These are phyloP conservation scores for Labeo rohita DNA, from an alignment of 2,113 vertebrate genomes.

Conservation along the genomic window DNA sequence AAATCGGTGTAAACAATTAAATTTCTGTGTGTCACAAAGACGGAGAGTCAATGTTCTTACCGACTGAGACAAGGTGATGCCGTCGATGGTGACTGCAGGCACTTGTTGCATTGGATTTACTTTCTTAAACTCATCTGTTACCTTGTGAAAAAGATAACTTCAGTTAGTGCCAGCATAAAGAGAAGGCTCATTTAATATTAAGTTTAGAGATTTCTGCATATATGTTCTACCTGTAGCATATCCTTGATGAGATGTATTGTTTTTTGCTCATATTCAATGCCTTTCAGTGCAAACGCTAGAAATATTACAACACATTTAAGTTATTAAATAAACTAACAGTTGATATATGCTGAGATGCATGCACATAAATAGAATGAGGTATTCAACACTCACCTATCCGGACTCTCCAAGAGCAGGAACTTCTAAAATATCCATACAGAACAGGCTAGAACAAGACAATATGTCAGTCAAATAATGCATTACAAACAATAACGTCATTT, in stretches of 20 bases:
- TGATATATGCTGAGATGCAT: background rate
- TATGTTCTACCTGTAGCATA: conserved; percentile 86
- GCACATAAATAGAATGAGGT: background rate
- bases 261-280: conserved; percentile 84
- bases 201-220: background rate
- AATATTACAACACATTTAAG: conserved; percentile 8
- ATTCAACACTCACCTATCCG: conserved; percentile 85
- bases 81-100: conserved; percentile 89
- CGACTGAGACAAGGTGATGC: conserved; percentile 85
- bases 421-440: conserved; percentile 95
- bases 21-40: background rate
- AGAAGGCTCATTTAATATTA: background rate
- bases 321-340: background rate
- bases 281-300: conserved; percentile 93
- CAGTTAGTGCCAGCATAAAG: too few relatives aligned
- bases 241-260: conserved; percentile 88
- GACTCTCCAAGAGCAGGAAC: conserved; percentile 97
- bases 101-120: conserved; percentile 98
- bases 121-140: conserved; percentile 79
- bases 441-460: conserved; percentile 77
- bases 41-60: conserved; percentile 74
- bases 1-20: background rate
- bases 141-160: conserved; percentile 71
- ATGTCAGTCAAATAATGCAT: background rate
- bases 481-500: background rate